Conservation (phyloP, 2,797 vertebrate species). For the Vireo griseus region DNA sequence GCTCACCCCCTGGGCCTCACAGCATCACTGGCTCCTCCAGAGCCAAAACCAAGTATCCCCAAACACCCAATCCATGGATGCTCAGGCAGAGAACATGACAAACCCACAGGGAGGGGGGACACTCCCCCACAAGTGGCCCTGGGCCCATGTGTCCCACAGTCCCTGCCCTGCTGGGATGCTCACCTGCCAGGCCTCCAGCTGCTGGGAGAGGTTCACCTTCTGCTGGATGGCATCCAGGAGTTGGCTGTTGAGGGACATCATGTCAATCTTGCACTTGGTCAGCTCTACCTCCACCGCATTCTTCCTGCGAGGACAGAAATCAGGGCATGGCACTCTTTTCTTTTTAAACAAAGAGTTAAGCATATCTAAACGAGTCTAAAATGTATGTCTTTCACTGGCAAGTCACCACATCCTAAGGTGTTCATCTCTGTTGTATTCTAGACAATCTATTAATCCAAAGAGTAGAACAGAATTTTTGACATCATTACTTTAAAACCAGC, state of each 20-base stretch:
- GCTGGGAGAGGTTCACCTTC: slow-evolving; percentile 96
- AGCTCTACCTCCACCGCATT: slow-evolving; percentile 94
- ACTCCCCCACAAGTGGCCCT: background rate
- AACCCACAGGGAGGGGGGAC: background rate
- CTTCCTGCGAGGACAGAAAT: slow-evolving; percentile 79
- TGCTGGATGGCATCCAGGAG: slow-evolving; percentile 97
- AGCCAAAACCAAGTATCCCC: background rate
- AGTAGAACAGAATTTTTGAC: background rate
- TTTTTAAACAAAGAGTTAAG: background rate
- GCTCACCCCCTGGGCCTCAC: background rate
- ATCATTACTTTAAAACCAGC: background rate
- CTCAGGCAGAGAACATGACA: background rate
- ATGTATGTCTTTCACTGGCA: background rate
- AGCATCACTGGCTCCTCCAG: background rate
- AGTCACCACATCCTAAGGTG: background rate
- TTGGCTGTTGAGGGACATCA: slow-evolving; percentile 97
- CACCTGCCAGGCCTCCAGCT: slow-evolving; percentile 99
- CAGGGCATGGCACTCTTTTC: background rate
- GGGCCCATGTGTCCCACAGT: background rate
- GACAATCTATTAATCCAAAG: background rate
- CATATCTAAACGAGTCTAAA: background rate
- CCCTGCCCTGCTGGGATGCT: background rate
- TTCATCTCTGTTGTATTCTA: background rate
- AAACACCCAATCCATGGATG: background rate
- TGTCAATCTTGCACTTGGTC: slow-evolving; percentile 94